Evolutionary conservation across 1,140 invertebrate genomes (phyloP).

Genomic region (Drosophila virilis): DNA sequence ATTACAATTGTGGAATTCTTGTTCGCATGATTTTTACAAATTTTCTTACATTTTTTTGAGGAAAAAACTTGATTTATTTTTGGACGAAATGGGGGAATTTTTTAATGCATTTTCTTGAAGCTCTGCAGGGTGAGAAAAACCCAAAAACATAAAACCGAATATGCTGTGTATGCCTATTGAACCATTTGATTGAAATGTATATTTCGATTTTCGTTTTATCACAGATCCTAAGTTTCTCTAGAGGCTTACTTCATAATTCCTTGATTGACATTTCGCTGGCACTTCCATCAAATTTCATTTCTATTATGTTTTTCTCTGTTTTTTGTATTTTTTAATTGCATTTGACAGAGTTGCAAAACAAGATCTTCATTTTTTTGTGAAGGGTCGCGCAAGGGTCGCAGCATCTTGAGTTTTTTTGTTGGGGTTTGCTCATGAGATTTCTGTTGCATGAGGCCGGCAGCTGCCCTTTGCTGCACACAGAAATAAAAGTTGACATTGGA

Average conservation of each 20-base stretch:
- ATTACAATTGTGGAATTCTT: conserved; percentile 16
- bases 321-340: conserved; percentile 60
- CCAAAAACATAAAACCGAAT: background rate
- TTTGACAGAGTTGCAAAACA: conserved; percentile 79
- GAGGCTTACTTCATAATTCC: conserved; percentile 32
- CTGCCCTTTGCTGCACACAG: conserved; percentile 27
- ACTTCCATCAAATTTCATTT: conserved; percentile 76
- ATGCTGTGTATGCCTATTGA: conserved; percentile 45
- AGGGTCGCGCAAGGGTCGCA: conserved; percentile 23
- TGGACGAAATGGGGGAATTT: conserved; percentile 53
- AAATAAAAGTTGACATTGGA: conserved; percentile 3
- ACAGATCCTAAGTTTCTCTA: conserved; percentile 52
- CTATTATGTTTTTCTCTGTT: conserved; percentile 20
- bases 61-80: conserved; percentile 62
- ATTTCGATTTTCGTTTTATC: conserved; percentile 15
- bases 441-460: conserved; percentile 38
- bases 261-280: conserved; percentile 73
- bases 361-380: conserved; percentile 53
- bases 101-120: conserved; percentile 58
- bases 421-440: conserved; percentile 1
- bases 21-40: conserved; percentile 55
- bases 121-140: conserved; percentile 33
- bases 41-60: conserved; percentile 19
- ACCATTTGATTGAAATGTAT: conserved; percentile 60
- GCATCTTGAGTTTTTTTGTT: conserved; percentile 15